Conservation (phyloP, 2,113 vertebrate species). For the Rhineura floridana region DNA sequence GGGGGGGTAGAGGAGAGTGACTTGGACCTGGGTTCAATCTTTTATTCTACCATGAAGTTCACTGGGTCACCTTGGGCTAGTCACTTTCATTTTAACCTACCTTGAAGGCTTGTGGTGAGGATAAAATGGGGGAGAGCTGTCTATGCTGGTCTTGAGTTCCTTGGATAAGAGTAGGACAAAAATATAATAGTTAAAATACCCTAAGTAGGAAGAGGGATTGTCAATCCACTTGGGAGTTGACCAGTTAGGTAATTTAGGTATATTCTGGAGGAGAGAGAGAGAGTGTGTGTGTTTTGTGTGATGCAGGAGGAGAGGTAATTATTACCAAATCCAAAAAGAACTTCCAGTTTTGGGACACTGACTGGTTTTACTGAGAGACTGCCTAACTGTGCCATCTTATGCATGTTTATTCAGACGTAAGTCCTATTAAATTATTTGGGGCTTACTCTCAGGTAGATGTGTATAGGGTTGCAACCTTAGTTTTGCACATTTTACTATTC, state of each 20-base stretch:
- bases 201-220: not conserved
- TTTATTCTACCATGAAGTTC: not conserved
- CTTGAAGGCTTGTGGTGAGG: not conserved
- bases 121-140: too few relatives aligned
- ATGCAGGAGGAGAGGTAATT: not conserved
- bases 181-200: not conserved
- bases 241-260: not conserved
- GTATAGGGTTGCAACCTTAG: not conserved
- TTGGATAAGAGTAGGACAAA: not conserved
- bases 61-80: too few relatives aligned
- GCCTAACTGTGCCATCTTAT: not conserved
- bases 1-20: not conserved
- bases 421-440: not conserved
- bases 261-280: not conserved
- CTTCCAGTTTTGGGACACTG: not conserved
- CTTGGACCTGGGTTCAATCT: not conserved
- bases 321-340: not conserved
- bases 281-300: not conserved
- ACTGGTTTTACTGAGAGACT: not conserved
- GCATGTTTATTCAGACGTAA: not conserved
- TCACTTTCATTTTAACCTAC: too few relatives aligned
- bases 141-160: not conserved
- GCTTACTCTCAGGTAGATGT: not conserved
- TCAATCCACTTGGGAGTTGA: not conserved
- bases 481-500: not conserved